These are phyloP conservation scores for Gorsachius magnificus DNA, from an alignment of 2,797 vertebrate genomes.

Conservation along the genomic window DNA sequence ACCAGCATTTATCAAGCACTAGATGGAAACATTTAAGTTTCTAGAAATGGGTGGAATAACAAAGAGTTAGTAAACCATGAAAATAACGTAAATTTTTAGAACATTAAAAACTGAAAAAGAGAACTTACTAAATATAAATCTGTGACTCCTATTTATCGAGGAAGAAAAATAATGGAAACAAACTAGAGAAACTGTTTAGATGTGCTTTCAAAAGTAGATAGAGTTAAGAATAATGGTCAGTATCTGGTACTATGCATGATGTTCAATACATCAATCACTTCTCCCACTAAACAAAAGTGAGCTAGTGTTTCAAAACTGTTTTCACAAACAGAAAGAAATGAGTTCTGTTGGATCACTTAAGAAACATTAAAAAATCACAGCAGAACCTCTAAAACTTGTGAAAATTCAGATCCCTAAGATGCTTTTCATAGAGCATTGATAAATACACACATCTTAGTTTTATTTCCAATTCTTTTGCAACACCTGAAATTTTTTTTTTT, in stretches of 20 bases:
- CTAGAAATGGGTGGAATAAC: background rate
- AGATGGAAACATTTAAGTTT: background rate
- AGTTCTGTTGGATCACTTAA: background rate
- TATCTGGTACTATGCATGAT: background rate
- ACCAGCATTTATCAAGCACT: background rate
- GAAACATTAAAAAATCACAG: background rate
- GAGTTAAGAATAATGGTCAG: background rate
- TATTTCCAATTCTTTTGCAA: background rate
- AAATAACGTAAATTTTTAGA: background rate
- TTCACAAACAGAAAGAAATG: background rate
- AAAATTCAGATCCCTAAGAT: background rate
- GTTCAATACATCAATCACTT: background rate
- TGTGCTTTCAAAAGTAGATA: background rate
- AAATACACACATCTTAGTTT: background rate
- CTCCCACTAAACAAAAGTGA: background rate
- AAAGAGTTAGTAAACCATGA: background rate
- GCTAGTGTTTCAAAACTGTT: background rate
- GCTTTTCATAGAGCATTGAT: background rate
- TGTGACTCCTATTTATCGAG: background rate
- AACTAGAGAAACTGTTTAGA: background rate
- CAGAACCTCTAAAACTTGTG: background rate
- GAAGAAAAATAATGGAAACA: background rate
- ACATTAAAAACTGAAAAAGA: background rate
- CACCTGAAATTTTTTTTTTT: background rate
- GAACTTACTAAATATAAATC: background rate